Percentiles rank a stretch among this genome's conserved stretches.
Conservation (phyloP, 2,888 invertebrate species). For the Lordiphosa andalusiaca region DNA sequence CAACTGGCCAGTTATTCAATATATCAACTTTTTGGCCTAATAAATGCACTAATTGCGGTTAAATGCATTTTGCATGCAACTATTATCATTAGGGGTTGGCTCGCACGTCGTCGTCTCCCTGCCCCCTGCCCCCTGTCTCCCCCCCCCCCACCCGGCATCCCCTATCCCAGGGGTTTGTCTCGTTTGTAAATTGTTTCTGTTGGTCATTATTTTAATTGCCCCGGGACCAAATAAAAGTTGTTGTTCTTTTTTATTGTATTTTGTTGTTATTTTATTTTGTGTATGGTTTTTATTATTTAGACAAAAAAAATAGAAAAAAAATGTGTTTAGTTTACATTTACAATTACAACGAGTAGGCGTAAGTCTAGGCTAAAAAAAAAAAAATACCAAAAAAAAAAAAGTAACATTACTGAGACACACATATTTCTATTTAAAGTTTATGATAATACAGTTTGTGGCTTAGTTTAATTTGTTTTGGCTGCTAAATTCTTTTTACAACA, state of each 20-base stretch:
- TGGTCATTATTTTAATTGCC: conserved; percentile 59
- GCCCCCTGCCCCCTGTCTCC: too few relatives aligned
- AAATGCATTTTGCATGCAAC: conserved; percentile 77
- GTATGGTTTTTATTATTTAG: conserved; percentile 31
- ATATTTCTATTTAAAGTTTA: conserved; percentile 22
- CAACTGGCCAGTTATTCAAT: conserved; percentile 55
- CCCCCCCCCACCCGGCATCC: not conserved
- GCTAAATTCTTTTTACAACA: conserved; percentile 58
- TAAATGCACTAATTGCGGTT: conserved; percentile 80
- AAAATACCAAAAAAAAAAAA: conserved; percentile 27
- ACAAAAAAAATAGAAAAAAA: conserved; percentile 25
- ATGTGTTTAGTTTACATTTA: conserved; percentile 41
- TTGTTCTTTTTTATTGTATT: conserved; percentile 51
- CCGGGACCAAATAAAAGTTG: conserved; percentile 2
- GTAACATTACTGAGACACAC: not conserved
- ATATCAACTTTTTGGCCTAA: conserved; percentile 76
- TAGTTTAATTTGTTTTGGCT: conserved; percentile 50
- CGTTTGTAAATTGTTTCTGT: conserved; percentile 42
- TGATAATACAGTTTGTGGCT: conserved; percentile 55
- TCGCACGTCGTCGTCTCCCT: conserved; percentile 39
- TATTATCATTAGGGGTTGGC: conserved; percentile 71
- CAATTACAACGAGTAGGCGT: conserved; percentile 55
- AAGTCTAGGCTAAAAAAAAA: conserved; percentile 33
- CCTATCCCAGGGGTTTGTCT: conserved; percentile 6
- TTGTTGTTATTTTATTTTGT: conserved; percentile 56